Base-by-base conservation (phyloP, 1,140 invertebrate genomes). In the Dendroctonus valens region DNA sequence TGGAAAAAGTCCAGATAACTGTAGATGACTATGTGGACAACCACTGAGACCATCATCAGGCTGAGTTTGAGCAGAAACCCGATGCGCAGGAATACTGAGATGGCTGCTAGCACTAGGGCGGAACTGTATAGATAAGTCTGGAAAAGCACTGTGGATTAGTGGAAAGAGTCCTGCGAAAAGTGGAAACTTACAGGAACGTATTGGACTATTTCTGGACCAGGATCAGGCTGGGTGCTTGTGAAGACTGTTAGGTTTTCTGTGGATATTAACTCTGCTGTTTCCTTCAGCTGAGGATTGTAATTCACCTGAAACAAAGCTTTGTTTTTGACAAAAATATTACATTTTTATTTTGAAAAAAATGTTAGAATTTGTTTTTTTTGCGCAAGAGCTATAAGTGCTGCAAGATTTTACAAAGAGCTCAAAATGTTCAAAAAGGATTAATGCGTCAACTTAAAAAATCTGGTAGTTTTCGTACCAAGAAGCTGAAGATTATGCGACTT, bases 81-180 rank as follows among this genome's bases (percentile, higher is more conserved):
- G 6, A 93, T 85, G 53, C 90, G 83, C 5, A 96, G 82, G 79
- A 96, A 94, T 8, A 93, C 87, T 51, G 91, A 94, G 68, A 93
- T 90, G 0, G 87, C 85, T 0, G 90, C 83, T 49, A 96, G 73
- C 0, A 88, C 87, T 39, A 95, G 80, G 38, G 90, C 88, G 49
- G 91, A 89, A 68, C 90, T 91, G 75, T 91, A 89, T 0, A 93
- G 74, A 74, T 91, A 94, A 6, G 90, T 88, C 90, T 92, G 50
- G 6, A 51, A 12, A 15, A 12, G 1, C 3, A 7, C 11, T n/a
- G 15, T 2, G 26, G 9, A 12, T 51, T 51, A n/a, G 50, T 51
- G 15, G 7, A 51, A 12, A 51, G 15, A 51, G 6, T 11, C 44
- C 44, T 46, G 37, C 9, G 37, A 12, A 46, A 46, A 12, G 11